A percentile compares a stretch with the other conserved stretches of the same genome.
These are phyloP conservation scores for Neostethus bicornis DNA, from an alignment of 2,797 vertebrate species.

Conservation along the genomic window DNA sequence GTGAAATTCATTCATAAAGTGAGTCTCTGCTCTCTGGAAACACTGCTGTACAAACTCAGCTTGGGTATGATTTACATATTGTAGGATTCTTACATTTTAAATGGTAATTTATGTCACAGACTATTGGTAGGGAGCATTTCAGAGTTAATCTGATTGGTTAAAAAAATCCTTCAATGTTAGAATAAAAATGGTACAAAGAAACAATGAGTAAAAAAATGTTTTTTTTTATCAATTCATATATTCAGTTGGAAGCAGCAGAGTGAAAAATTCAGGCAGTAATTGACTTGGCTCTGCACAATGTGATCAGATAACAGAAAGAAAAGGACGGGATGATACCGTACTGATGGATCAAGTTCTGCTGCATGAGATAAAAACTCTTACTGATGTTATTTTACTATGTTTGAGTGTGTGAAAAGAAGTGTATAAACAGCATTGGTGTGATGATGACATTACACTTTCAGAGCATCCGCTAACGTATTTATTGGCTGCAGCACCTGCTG, in stretches of 20 bases:
- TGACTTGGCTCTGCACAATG: not conserved
- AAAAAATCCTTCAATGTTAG: no score
- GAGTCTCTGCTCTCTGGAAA: not conserved
- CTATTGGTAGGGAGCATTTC: no score
- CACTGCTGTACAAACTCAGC: not conserved
- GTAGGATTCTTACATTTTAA: no score
- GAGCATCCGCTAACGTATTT: not conserved
- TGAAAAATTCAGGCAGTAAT: no score
- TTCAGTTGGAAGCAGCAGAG: no score
- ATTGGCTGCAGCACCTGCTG: not conserved
- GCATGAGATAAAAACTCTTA: not conserved
- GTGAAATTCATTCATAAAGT: constrained; percentile 12
- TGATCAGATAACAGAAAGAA: not conserved
- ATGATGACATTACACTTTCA: not conserved
- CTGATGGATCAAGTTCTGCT: not conserved
- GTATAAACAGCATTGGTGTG: not conserved
- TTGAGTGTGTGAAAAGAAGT: not conserved
- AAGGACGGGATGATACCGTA: not conserved
- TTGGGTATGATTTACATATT: no score
- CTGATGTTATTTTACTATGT: no score
- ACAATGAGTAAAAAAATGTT: no score
- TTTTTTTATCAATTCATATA: not conserved
- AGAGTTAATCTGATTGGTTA: no score
- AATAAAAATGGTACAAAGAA: no score
- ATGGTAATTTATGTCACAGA: no score